Conservation (phyloP, 64 coral and sea anemone species). For the Actinia equina region DNA sequence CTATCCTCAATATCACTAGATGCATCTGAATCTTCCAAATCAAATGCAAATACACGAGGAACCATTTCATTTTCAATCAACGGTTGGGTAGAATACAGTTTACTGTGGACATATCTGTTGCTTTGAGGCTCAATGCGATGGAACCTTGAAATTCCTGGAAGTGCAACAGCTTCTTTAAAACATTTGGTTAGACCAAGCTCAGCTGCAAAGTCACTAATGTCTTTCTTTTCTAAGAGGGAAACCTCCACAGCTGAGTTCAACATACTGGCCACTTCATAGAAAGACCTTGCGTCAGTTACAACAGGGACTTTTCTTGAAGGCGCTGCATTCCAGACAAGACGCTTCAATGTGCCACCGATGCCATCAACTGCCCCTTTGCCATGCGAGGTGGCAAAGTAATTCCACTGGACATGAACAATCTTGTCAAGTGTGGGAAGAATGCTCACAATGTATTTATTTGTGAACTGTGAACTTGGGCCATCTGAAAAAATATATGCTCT, state of each 20-base stretch:
- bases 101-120: constrained; percentile 30
- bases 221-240: background rate
- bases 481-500: too few species aligned
- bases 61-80: background rate
- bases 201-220: background rate
- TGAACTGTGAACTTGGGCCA: too few species aligned
- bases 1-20: too few species aligned
- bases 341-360: too few species aligned
- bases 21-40: background rate
- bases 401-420: too few species aligned
- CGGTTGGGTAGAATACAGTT: constrained; percentile 30
- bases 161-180: constrained; percentile 37
- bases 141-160: constrained; percentile 60
- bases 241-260: constrained; percentile 1
- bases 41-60: constrained; percentile 25
- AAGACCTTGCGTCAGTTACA: too few species aligned
- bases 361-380: too few species aligned
- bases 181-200: constrained; percentile 34
- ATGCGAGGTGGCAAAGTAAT: too few species aligned
- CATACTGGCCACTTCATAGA: constrained; percentile 17
- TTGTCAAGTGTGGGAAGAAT: too few species aligned
- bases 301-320: too few species aligned
- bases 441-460: too few species aligned
- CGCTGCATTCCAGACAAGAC: too few species aligned
- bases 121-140: constrained; percentile 58